These are phyloP conservation scores for Misgurnus anguillicaudatus DNA, from an alignment of 2,113 vertebrate species.

Conservation along the genomic window DNA sequence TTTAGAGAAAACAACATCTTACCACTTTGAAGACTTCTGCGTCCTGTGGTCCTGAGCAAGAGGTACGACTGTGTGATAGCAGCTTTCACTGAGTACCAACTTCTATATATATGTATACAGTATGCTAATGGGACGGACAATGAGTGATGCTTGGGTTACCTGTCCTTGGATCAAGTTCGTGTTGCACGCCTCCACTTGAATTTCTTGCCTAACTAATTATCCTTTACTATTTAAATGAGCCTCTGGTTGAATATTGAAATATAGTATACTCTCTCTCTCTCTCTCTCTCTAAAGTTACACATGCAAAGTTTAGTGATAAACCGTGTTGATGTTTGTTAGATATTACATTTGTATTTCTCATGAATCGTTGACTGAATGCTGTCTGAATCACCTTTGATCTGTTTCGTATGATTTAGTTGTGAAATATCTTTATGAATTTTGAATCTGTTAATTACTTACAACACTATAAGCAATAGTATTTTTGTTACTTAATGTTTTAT, in stretches of 20 bases:
- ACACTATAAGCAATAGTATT: background rate
- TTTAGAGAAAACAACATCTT: conserved; percentile 53
- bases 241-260: conserved; percentile 36
- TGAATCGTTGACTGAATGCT: conserved; percentile 9
- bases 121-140: conserved; percentile 73
- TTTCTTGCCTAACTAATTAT: conserved; percentile 88
- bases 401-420: conserved; percentile 14
- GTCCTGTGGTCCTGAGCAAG: conserved; percentile 65
- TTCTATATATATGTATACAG: conserved; percentile 79
- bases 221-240: conserved; percentile 79
- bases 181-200: conserved; percentile 75
- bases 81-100: conserved; percentile 55
- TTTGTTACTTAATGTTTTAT: too few species aligned
- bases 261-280: background rate
- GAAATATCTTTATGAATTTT: background rate
- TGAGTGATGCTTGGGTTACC: conserved; percentile 85
- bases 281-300: background rate
- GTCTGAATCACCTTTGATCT: conserved; percentile 21
- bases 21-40: conserved; percentile 65
- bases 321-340: background rate
- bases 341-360: background rate
- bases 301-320: background rate
- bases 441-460: conserved; percentile 26
- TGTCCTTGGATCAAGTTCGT: conserved; percentile 84
- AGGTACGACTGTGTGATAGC: conserved; percentile 62